Conservation (phyloP, 2,113 vertebrate species). For the Serinus canaria region DNA sequence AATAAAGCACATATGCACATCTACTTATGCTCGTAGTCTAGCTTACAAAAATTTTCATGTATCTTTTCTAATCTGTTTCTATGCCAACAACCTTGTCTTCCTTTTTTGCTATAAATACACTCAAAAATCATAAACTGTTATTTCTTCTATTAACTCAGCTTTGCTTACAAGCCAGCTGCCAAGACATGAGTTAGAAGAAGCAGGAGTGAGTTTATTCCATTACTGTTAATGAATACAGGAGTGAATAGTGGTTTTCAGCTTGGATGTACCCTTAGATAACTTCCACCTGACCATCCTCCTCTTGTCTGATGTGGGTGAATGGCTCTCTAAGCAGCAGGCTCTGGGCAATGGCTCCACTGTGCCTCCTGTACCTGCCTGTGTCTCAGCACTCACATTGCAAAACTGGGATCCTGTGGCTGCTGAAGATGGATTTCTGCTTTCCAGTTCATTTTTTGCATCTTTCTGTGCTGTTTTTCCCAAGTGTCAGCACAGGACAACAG, state of each 20-base stretch:
- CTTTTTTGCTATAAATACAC: too few species aligned
- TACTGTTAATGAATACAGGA: neutral
- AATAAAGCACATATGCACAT: too few species aligned
- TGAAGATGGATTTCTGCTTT: neutral
- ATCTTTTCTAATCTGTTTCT: too few species aligned
- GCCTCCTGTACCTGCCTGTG: neutral
- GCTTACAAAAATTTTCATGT: too few species aligned
- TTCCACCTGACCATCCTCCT: neutral
- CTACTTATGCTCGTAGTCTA: too few species aligned
- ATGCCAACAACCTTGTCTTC: too few species aligned
- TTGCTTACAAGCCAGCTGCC: too few species aligned
- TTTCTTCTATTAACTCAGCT: too few species aligned
- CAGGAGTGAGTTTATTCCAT: neutral
- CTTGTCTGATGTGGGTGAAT: neutral
- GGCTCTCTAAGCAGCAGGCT: neutral
- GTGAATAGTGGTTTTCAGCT: neutral
- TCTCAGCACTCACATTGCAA: neutral
- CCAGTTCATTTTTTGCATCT: neutral
- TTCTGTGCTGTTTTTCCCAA: neutral
- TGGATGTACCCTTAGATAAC: neutral
- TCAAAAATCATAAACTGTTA: too few species aligned
- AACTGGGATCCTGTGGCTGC: neutral
- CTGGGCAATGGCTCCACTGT: neutral
- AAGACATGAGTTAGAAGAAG: neutral
- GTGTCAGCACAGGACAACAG: neutral